These are phyloP conservation scores for Spinibarbus caldwelli DNA, from an alignment of 2,797 vertebrate genomes.

Conservation along the genomic window DNA sequence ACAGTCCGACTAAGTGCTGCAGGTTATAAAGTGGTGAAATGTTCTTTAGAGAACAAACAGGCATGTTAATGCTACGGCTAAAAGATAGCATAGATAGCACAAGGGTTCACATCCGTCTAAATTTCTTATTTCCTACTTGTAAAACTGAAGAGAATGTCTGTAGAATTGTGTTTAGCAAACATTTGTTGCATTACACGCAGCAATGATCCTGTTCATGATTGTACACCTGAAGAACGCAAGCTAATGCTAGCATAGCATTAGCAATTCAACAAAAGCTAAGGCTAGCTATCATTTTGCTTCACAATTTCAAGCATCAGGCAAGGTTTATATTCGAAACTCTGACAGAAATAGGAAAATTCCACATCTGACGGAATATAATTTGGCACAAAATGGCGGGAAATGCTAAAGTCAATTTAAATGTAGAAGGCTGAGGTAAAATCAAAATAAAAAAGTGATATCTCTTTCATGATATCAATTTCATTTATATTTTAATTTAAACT, in stretches of 20 bases:
- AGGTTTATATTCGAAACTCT: not conserved
- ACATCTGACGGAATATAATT: not conserved
- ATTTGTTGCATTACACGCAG: not conserved
- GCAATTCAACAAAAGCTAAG: not conserved
- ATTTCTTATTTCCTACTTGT: not conserved
- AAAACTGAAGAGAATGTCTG: not conserved
- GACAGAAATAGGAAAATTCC: not conserved
- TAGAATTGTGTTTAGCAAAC: not conserved
- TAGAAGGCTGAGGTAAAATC: not conserved
- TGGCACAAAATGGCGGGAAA: not conserved
- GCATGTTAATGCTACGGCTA: not conserved
- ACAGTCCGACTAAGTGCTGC: not conserved
- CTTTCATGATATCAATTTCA: too few species aligned
- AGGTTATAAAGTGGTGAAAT: not conserved
- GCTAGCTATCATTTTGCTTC: not conserved
- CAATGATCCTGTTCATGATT: not conserved
- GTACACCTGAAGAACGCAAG: not conserved
- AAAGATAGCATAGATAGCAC: not conserved
- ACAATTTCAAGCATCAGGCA: not conserved
- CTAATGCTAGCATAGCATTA: not conserved
- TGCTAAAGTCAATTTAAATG: not conserved
- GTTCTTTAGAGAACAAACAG: not conserved
- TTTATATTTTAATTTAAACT: too few species aligned
- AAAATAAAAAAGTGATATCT: not conserved
- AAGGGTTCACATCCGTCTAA: too few species aligned